Conservation (phyloP, 2,888 invertebrate species). For the Tipula unca region DNA sequence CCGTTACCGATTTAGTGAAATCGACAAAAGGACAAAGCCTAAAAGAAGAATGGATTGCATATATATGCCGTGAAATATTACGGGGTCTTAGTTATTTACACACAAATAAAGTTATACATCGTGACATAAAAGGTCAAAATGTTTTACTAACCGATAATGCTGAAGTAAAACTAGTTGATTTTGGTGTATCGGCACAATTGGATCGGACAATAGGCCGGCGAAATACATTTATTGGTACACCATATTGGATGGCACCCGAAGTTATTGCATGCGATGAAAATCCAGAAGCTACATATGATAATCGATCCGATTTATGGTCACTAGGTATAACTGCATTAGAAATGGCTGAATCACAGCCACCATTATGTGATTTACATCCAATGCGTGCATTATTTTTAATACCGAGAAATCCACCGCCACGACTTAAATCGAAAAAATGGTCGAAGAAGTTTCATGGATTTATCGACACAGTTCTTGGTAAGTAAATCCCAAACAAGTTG, state of each 20-base stretch:
- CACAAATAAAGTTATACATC: conserved; percentile 97
- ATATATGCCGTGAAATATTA: conserved; percentile 93
- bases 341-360: conserved; percentile 99
- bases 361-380: conserved; percentile 98
- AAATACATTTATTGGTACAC: conserved; percentile 98
- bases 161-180: conserved; percentile 99
- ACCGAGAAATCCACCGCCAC: conserved; percentile 95
- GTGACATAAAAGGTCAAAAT: conserved; percentile 99
- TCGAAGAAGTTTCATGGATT: conserved; percentile 96
- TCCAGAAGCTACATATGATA: conserved; percentile 99
- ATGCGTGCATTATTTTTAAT: conserved; percentile 99
- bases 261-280: conserved; percentile 99
- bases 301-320: conserved; percentile 87
- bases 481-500: conserved; percentile 21
- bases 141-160: conserved; percentile 98
- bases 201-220: conserved; percentile 97
- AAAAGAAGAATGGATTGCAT: conserved; percentile 99
- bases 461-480: conserved; percentile 86
- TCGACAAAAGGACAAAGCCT: conserved; percentile 96
- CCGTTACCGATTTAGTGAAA: conserved; percentile 98
- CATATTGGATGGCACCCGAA: conserved; percentile 99
- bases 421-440: conserved; percentile 97
- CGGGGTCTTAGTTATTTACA: conserved; percentile 96
- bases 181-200: conserved; percentile 97
- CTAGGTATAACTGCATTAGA: conserved; percentile 96